These are phyloP conservation scores for Cerceris ruficornis DNA, from an alignment of 2,888 invertebrate species.

Conservation along the genomic window DNA sequence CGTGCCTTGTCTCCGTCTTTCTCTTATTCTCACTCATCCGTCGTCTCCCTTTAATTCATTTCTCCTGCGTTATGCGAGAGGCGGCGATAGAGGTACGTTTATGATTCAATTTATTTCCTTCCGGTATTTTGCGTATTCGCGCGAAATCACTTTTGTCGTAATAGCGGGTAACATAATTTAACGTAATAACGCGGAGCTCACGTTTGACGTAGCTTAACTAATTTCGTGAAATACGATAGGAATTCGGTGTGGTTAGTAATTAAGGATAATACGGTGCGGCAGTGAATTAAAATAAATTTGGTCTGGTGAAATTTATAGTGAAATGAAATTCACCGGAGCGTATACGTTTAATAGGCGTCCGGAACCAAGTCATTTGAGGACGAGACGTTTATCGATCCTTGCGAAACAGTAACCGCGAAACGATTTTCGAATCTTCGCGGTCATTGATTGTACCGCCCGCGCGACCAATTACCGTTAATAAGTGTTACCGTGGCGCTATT, in stretches of 20 bases:
- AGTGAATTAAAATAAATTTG: not conserved
- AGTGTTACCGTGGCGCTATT: not conserved
- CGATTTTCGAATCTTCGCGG: not conserved
- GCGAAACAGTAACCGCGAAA: not conserved
- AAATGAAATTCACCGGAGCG: too few species aligned
- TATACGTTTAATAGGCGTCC: too few species aligned
- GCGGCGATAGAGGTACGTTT: not conserved
- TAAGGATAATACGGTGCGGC: not conserved
- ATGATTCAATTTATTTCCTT: slow-evolving; percentile 15
- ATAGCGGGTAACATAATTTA: not conserved
- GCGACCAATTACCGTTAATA: not conserved
- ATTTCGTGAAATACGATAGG: not conserved
- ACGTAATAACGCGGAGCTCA: not conserved
- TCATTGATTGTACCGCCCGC: not conserved
- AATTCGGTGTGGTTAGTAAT: not conserved
- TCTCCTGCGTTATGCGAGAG: not conserved
- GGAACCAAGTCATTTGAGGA: too few species aligned
- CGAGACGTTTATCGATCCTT: too few species aligned
- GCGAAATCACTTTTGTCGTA: not conserved
- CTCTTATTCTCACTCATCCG: not conserved
- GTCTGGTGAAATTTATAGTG: too few species aligned
- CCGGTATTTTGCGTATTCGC: slow-evolving; percentile 2
- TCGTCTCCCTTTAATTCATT: too few species aligned
- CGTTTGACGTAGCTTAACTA: not conserved
- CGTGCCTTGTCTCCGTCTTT: slow-evolving; percentile 8